Evolutionary conservation across 2,888 invertebrate genomes (phyloP), one percentile per base, ranked within the genome.

Genomic region (Trissolcus brochymenae): DNA sequence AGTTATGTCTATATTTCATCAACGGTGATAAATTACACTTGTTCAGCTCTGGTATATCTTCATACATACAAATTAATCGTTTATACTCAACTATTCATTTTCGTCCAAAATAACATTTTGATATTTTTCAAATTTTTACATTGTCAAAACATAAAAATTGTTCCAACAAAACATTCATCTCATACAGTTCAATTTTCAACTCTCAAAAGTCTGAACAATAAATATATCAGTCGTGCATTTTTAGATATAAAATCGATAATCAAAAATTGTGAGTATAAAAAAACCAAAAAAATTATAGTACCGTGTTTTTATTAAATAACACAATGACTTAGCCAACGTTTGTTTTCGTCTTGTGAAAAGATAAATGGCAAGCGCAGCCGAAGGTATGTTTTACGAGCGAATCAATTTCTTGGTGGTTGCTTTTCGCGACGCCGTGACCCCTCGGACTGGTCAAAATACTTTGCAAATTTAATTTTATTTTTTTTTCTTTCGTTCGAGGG

Each of bases 381-480:
- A 76, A 71, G 76, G 56, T 59, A 64, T 76, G 53, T 76, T 76
- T 76, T 72, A 72, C 64, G 76, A 71, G 29, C 62, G 62, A 71
- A 71, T 71, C 76, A 71, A 66, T 76, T 66, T 72, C 61, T 57
- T 57, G 40, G 13, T 64, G 64, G 54, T 76, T 54, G 25, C 46
- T 66, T 72, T 76, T 76, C 62, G 71, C 72, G 71, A 40, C 49
- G 71, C 29, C 29, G 40, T 62, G 62, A 67, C 54, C 62, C 35
- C 29, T 56, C n/a, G 17, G 59, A 21, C 59, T 53, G 53, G 51
- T 65, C 66, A 54, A 71, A 65, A 71, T 70, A 49, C 35, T 59
- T 61, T 21, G 64, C 61, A 35, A 41, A 59, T 76, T 70, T 75
- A 7, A 29, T 64, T 68, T 53, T 46, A 46, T 46, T 16, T 46